phyloP scores from a whole-genome alignment of 2,888 invertebrate species.

The Auanema sp. region DNA sequence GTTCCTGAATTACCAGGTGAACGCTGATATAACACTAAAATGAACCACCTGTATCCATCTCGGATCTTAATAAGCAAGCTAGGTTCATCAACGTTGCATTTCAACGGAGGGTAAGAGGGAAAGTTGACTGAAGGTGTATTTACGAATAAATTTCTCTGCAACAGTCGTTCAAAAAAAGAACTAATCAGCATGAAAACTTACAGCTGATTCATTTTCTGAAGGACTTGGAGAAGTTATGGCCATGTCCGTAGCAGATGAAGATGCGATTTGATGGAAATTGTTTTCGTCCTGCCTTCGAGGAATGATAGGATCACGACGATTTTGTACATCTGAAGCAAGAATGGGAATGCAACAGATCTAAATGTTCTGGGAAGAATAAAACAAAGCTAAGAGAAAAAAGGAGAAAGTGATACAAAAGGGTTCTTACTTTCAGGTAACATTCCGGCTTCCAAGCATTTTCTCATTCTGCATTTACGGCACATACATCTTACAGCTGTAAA shows the following conservation, averaged over 20 bases:
- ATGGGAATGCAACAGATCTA: neutral
- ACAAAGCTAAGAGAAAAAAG: neutral
- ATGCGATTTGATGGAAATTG: neutral
- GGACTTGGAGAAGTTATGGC: neutral
- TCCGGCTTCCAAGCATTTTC: conserved; percentile 30
- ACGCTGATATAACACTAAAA: neutral
- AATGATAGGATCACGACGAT: conserved; percentile 16
- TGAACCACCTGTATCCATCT: conserved; percentile 13
- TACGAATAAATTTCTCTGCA: neutral
- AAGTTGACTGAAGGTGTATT: neutral
- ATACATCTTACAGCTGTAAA: conserved; percentile 30
- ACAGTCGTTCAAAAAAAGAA: neutral
- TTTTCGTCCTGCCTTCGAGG: neutral
- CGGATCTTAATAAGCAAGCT: conserved; percentile 14
- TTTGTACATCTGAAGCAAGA: conserved; percentile 18
- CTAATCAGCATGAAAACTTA: neutral
- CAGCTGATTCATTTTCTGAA: conserved; percentile 3
- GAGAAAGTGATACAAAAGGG: no score
- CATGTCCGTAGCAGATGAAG: neutral
- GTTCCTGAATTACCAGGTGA: conserved; percentile 11
- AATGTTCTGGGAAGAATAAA: neutral
- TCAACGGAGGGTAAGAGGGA: neutral
- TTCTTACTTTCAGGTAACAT: conserved; percentile 31
- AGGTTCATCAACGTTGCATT: conserved; percentile 11
- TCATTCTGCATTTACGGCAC: conserved; percentile 34